phyloP scores from a whole-genome alignment of 2,888 invertebrate genomes.

The Sipha maydis region DNA sequence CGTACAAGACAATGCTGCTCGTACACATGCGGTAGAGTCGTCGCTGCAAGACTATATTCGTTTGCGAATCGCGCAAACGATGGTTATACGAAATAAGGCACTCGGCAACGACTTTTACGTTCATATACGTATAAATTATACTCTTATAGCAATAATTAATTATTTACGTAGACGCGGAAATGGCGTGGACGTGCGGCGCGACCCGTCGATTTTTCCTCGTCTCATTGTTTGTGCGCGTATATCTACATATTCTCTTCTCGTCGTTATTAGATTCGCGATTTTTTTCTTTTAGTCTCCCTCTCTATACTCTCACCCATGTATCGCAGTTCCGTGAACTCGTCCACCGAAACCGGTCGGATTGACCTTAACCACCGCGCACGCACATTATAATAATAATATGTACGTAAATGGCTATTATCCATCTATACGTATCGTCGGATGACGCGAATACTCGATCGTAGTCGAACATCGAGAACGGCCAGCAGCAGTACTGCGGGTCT shows the following conservation, averaged over 20 bases:
- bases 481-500: not conserved
- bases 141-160: not conserved
- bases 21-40: too few species aligned
- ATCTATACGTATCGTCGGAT: not conserved
- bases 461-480: not conserved
- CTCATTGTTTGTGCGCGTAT: not conserved
- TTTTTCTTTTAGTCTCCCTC: not conserved
- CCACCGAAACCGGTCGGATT: slow-evolving; percentile 38
- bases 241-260: not conserved
- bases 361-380: slow-evolving; percentile 42
- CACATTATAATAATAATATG: not conserved
- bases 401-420: not conserved
- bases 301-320: not conserved
- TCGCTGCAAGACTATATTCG: too few species aligned
- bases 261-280: slow-evolving; percentile 20
- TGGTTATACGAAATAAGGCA: not conserved
- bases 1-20: too few species aligned
- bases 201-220: not conserved
- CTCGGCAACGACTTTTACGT: too few species aligned
- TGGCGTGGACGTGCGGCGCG: not conserved
- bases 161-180: slow-evolving; percentile 26
- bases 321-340: slow-evolving; percentile 30
- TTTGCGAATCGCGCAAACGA: not conserved
- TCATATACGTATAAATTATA: not conserved
- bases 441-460: not conserved